Conservation (phyloP, 2,888 invertebrate genomes). For the Tipula lateralis region DNA sequence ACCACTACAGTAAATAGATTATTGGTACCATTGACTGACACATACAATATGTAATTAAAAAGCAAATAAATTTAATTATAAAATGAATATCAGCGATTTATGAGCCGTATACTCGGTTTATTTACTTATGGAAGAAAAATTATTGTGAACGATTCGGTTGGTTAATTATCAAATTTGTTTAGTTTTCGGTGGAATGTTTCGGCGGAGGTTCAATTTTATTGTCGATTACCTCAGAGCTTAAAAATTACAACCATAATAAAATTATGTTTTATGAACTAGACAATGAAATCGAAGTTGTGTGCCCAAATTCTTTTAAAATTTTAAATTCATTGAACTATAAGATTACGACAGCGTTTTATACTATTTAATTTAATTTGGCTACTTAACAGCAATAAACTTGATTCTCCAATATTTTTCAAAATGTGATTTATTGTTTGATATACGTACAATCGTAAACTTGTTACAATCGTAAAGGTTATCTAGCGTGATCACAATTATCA, state of each 20-base stretch:
- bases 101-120: background rate
- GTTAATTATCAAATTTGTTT: background rate
- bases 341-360: background rate
- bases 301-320: background rate
- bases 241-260: background rate
- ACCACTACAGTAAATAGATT: background rate
- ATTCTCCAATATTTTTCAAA: too few relatives aligned
- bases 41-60: background rate
- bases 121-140: background rate
- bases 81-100: background rate
- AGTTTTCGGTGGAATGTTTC: background rate
- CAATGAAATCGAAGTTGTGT: background rate
- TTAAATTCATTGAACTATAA: background rate
- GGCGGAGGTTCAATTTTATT: background rate
- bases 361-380: background rate
- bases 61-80: background rate
- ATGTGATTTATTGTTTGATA: too few relatives aligned
- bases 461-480: too few relatives aligned
- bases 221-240: background rate
- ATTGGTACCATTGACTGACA: background rate
- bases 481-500: too few relatives aligned
- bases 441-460: too few relatives aligned
- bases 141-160: background rate
- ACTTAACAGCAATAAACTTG: too few relatives aligned
- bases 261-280: background rate